Conservation (phyloP, 1,140 invertebrate species). For the Oreohelix idahoensis region DNA sequence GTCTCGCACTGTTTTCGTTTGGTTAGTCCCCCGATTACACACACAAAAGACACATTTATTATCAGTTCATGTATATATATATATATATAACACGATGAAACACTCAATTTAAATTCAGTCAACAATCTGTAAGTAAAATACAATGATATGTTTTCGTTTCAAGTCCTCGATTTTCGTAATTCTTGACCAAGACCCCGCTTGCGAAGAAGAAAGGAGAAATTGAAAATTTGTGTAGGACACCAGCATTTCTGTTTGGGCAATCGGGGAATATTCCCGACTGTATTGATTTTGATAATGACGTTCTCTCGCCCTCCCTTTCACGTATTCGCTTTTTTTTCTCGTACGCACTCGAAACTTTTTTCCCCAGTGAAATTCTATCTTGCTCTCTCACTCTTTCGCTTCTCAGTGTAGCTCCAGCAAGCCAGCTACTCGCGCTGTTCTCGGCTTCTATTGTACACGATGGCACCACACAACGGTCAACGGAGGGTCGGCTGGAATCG, state of each 20-base stretch:
- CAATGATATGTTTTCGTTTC: no score
- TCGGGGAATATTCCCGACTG: background rate
- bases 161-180: no score
- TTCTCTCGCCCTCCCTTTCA: background rate
- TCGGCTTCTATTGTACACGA: background rate
- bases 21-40: no score
- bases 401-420: background rate
- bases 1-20: no score
- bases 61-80: no score
- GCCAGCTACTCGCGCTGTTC: background rate
- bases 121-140: no score
- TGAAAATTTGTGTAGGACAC: background rate
- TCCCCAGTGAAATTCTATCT: background rate
- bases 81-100: no score
- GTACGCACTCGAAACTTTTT: background rate
- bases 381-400: background rate
- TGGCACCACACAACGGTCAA: background rate
- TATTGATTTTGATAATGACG: conserved; percentile 12
- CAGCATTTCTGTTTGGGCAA: background rate
- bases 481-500: background rate
- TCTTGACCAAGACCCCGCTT: background rate
- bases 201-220: background rate
- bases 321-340: background rate
- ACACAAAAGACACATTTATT: no score
- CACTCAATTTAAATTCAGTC: no score